Evolutionary conservation across 2,888 invertebrate genomes (phyloP).

Genomic region (Zaprionus bogoriensis): DNA sequence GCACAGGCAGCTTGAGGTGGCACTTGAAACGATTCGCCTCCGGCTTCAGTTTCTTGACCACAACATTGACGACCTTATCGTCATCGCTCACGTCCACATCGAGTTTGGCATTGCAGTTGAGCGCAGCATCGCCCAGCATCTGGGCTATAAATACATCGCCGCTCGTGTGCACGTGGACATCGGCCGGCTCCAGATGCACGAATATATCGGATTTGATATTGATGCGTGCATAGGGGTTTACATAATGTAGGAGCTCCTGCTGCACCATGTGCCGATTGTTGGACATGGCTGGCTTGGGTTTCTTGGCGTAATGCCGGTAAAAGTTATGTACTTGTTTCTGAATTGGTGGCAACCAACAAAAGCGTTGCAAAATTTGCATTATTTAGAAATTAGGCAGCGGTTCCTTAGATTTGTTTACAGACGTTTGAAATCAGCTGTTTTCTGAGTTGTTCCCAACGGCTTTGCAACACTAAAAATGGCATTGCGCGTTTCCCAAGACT

Average conservation of each 20-base stretch:
- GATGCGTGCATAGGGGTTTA: conserved; percentile 67
- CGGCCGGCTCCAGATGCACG: conserved; percentile 61
- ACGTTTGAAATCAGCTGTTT: conserved; percentile 31
- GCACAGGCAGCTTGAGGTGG: conserved; percentile 76
- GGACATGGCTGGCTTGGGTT: conserved; percentile 29
- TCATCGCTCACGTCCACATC: conserved; percentile 57
- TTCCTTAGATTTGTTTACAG: conserved; percentile 37
- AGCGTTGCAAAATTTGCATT: conserved; percentile 56
- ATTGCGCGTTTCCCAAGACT: not conserved
- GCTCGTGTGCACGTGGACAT: conserved; percentile 68
- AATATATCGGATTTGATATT: conserved; percentile 70
- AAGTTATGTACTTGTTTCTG: conserved; percentile 12
- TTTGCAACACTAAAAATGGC: conserved; percentile 16
- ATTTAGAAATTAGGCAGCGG: conserved; percentile 21
- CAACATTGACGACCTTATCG: conserved; percentile 61
- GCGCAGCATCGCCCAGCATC: conserved; percentile 58
- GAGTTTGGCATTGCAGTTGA: conserved; percentile 62
- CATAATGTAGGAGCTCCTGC: conserved; percentile 70
- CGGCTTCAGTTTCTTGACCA: conserved; percentile 42
- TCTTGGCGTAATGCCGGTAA: conserved; percentile 53
- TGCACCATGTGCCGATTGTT: conserved; percentile 58
- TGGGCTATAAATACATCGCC: conserved; percentile 75
- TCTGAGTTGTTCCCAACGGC: not conserved
- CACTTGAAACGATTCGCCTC: conserved; percentile 52
- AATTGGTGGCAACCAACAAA: conserved; percentile 29